Percentiles rank a stretch among this genome's conserved stretches.
phyloP scores from a whole-genome alignment of 2,888 invertebrate species.

The Plagodis dolabraria region DNA sequence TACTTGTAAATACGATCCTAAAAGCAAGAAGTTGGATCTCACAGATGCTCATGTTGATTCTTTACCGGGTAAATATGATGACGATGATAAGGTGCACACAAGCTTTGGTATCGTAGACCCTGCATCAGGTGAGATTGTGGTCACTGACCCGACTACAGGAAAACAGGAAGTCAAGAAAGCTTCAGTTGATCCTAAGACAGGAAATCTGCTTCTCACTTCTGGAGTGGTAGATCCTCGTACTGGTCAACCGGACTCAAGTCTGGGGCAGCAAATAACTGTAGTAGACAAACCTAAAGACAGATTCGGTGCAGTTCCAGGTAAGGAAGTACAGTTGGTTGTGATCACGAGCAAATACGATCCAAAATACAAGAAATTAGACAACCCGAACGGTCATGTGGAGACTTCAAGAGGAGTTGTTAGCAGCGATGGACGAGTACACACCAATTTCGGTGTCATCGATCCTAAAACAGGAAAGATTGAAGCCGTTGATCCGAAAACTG shows the following conservation, averaged over 20 bases:
- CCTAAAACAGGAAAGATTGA: slow-evolving; percentile 82
- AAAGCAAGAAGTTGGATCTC: slow-evolving; percentile 78
- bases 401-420: slow-evolving; percentile 73
- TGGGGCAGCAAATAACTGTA: slow-evolving; percentile 83
- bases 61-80: slow-evolving; percentile 66
- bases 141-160: slow-evolving; percentile 86
- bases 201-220: slow-evolving; percentile 84
- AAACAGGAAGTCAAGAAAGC: slow-evolving; percentile 87
- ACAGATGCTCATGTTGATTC: slow-evolving; percentile 78
- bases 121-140: slow-evolving; percentile 82
- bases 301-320: slow-evolving; percentile 68
- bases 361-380: slow-evolving; percentile 82
- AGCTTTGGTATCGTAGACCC: slow-evolving; percentile 85
- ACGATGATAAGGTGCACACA: slow-evolving; percentile 83
- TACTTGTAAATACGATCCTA: slow-evolving; percentile 86
- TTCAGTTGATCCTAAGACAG: slow-evolving; percentile 86
- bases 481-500: slow-evolving; percentile 82
- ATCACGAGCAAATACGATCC: slow-evolving; percentile 84
- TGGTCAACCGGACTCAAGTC: slow-evolving; percentile 79
- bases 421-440: slow-evolving; percentile 75
- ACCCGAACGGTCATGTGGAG: slow-evolving; percentile 80
- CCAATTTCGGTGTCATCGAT: slow-evolving; percentile 82
- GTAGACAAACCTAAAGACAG: slow-evolving; percentile 74
- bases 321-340: slow-evolving; percentile 80
- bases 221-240: slow-evolving; percentile 84